Base-by-base conservation (phyloP, 2,888 invertebrate species). In the Chelonus formosanus region DNA sequence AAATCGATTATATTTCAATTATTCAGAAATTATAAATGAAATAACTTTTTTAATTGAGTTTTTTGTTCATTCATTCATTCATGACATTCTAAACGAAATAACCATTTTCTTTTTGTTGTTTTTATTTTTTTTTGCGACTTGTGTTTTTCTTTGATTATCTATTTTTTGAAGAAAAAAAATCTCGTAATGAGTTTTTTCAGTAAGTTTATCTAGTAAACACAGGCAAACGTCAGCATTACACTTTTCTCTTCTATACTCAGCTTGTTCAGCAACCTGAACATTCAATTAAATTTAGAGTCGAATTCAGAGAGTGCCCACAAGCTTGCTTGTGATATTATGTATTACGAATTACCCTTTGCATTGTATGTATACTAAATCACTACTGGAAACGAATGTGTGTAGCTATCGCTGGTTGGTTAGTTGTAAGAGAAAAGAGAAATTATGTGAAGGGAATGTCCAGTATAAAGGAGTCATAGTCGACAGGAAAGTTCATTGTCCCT, bases 211-310 rank as follows among this genome's bases (percentile, higher is more conserved):
- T 36, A 50, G 50, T 52, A 35, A 40, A 40, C 35, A 44, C 8
- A 43, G 53, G 31, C 31, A 44, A 31, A 53, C n/a, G 53, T 61
- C 36, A 32, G 61, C 35, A 40, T 31, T 54, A 60, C 60, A 34
- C 40, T 65, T 60, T 54, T 53, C 48, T 59, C 65, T 8, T n/a
- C 40, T 57, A 52, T 44, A 32, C 48, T 52, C 36, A 47, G 54
- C 47, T 57, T 66, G 66, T 57, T 44, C 66, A 61, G 35, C 35
- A 48, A 48, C 35, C 61, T 50, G 66, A 66, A 66, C 61, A 66
- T 66, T 66, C 61, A 66, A 66, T 66, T 66, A 66, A 66, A 66
- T 61, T 66, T 7, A 56, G 50, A 55, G 60, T 54, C 50, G 10
- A 55, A 60, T 20, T 57, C 8, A 53, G 8, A n/a, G 34, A 53